A percentile compares a stretch with the other conserved stretches of the same genome.
These are phyloP conservation scores for Protobothrops flavoviridis DNA, from an alignment of 2,113 vertebrate genomes.

Conservation along the genomic window DNA sequence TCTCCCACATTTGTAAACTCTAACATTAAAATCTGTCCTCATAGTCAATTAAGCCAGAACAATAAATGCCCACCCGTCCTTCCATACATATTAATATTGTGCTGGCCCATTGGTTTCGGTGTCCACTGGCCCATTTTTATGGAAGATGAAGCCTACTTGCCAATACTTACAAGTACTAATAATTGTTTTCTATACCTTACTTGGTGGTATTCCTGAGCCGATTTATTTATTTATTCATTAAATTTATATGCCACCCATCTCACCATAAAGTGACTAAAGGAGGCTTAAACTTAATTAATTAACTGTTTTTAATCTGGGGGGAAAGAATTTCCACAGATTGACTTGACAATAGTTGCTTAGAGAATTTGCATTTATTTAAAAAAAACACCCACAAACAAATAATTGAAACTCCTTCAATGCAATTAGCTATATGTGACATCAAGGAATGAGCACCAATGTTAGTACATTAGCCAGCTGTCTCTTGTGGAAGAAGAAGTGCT, in stretches of 20 bases:
- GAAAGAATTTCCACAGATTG: background rate
- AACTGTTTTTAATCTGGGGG: background rate
- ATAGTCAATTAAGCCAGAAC: background rate
- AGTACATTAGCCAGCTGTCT: background rate
- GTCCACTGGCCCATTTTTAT: background rate
- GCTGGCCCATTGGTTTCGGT: background rate
- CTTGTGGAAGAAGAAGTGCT: background rate
- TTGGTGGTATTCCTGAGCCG: background rate
- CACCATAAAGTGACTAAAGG: background rate
- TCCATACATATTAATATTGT: background rate
- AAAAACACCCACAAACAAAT: background rate
- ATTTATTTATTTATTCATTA: background rate
- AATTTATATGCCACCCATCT: background rate
- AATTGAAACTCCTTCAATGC: background rate
- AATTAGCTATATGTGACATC: background rate
- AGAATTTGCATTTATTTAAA: background rate
- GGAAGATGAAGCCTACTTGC: background rate
- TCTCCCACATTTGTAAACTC: background rate
- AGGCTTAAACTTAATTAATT: background rate
- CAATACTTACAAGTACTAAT: background rate
- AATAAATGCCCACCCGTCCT: background rate
- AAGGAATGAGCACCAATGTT: background rate
- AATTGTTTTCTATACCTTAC: background rate
- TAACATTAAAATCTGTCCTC: background rate
- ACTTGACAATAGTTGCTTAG: background rate